Conservation (phyloP, 2,113 vertebrate species). For the Melozone crissalis region DNA sequence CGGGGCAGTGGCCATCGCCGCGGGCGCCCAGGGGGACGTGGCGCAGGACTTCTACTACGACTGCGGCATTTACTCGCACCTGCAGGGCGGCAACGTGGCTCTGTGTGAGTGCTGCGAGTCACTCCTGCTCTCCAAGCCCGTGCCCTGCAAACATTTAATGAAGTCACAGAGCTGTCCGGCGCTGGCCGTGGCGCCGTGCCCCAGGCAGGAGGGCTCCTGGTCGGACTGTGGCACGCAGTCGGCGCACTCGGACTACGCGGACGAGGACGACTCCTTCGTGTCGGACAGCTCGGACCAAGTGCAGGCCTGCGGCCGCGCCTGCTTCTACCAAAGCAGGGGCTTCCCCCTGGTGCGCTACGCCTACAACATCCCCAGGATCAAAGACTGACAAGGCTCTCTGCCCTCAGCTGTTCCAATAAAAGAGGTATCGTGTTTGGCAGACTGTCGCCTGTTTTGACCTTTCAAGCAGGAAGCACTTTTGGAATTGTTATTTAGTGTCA, state of each 20-base stretch:
- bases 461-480: conserved; percentile 82
- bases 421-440: background rate
- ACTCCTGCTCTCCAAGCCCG: conserved; percentile 81
- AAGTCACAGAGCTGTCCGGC: conserved; percentile 95
- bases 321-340: conserved; percentile 94
- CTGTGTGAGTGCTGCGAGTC: conserved; percentile 90
- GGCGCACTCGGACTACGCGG: conserved; percentile 90
- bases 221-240: conserved; percentile 88
- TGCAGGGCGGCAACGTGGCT: conserved; percentile 77
- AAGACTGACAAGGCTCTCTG: conserved; percentile 71
- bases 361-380: conserved; percentile 86
- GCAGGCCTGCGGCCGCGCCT: conserved; percentile 92
- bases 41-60: conserved; percentile 83
- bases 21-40: conserved; percentile 67
- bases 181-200: conserved; percentile 83
- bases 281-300: conserved; percentile 97
- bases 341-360: conserved; percentile 92
- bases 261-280: conserved; percentile 95
- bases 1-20: conserved; percentile 53
- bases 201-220: conserved; percentile 85
- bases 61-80: conserved; percentile 74
- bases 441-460: conserved; percentile 25
- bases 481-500: conserved; percentile 50
- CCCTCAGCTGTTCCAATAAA: background rate
- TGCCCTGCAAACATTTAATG: conserved; percentile 92